phyloP scores from a whole-genome alignment of 2,797 vertebrate genomes.

The Pangasius djambal region DNA sequence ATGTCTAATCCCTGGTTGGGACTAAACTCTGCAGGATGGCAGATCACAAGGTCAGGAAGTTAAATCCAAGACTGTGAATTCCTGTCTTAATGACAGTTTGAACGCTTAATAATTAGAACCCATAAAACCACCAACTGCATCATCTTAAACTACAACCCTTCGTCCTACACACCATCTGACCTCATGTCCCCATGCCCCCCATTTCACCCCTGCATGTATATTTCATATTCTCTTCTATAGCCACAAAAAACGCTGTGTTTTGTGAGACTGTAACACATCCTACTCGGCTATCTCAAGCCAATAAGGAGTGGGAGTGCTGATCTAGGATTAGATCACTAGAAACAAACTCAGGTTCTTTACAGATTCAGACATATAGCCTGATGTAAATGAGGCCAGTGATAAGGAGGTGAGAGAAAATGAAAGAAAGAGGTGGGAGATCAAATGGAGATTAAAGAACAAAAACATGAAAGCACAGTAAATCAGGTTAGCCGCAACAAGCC shows the following conservation, averaged over 20 bases:
- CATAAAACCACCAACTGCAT: not conserved
- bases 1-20: not conserved
- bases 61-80: not conserved
- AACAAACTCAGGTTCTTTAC: not conserved
- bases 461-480: not conserved
- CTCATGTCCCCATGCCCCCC: too few species aligned
- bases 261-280: conserved; percentile 17
- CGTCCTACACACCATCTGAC: not conserved
- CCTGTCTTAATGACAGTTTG: not conserved
- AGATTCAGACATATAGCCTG: not conserved
- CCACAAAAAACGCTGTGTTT: not conserved
- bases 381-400: conserved; percentile 21
- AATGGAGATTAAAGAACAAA: conserved; percentile 19
- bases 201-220: not conserved
- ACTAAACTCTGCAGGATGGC: not conserved
- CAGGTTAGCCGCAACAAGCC: conserved; percentile 13
- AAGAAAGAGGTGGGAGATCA: conserved; percentile 28
- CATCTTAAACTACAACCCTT: not conserved
- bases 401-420: conserved; percentile 21
- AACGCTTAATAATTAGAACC: not conserved
- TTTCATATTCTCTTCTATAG: not conserved
- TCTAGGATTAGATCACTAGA: conserved; percentile 3
- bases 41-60: not conserved
- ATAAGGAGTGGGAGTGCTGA: conserved; percentile 1
- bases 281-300: not conserved